Evolutionary conservation across 2,888 invertebrate genomes (phyloP), one percentile per base, ranked within the genome.

Genomic region (Drosophila paranaensis): DNA sequence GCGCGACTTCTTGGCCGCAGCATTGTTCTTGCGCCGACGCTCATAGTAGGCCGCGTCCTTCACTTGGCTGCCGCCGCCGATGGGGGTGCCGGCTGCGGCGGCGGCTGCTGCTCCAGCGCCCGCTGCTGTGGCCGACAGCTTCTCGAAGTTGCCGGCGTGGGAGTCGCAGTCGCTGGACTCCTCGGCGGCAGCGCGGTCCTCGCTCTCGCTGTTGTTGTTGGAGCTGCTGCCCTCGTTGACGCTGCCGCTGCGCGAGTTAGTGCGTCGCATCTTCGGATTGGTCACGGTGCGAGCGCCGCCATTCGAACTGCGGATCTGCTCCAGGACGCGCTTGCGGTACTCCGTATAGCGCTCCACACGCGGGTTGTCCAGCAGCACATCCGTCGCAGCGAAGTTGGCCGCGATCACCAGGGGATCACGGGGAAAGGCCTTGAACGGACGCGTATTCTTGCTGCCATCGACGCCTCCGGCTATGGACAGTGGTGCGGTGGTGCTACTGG

Each of bases 1-100:
- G 4, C 99, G 94, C 0, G 98, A 98, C 81, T 98, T 95, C 92
- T 99, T 99, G 0, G 99, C 99, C 0, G 99, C 98, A 74, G 96
- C 97, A 91, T 99, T 99, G 92, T 99, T 99, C 90, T 97, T 97
- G 77, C 96, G 95, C 11, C 98, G 93, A 63, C 98, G 95, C 84
- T 97, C 98, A 93, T 96, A 96, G 91, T 99, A 99, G 0, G 96
- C 95, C 4, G 96, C 96, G 90, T 98, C 97, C 85, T 96, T 94
- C 62, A 93, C 87, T 56, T 93, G 82, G 6, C 88, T 72, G 25
- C 92, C 76, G 6, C 85, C 74, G 35, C 63, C 60, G 25, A 53
- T 62, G 39, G 50, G 6, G 56, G 69, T 27, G 37, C 37, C 69
- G 25, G 48, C 45, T 6, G 45, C 51, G 1, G 35, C 60, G 39